Base-by-base conservation (phyloP, 2,113 vertebrate genomes). In the Bombycilla garrulus region DNA sequence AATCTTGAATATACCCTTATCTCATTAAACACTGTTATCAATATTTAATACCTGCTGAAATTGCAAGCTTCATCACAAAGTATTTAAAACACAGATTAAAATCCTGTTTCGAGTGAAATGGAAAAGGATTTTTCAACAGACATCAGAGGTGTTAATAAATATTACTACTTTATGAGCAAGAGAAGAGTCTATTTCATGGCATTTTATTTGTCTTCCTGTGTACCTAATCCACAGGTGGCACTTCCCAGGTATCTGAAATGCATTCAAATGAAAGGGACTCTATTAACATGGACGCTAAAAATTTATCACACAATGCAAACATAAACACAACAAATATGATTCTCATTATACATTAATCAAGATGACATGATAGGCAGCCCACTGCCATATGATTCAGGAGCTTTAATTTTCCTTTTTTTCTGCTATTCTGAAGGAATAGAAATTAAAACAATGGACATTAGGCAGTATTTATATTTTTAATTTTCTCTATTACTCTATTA, bases 41-140 rank as follows among this genome's bases (percentile, higher is more conserved):
- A 15, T 53, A 25, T 78, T 78, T 91, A 85, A 90, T 35, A 96
- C n/a, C 22, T 79, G 28, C 29, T 95, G 60, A 26, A 86, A 87
- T 26, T 60, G 36, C 12, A 86, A 60, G 28, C 23, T 45, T 88
- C 60, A 77, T 83, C 58, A 94, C 12, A 76, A 94, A 78, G 9
- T 70, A 95, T 91, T 81, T 92, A 67, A 97, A 97, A 97, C n/a
- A 80, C 6, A 58, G 36, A 94, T 56, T 67, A 70, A 94, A 96
- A 95, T 79, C 0, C 50, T 65, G 53, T 67, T 94, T 76, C 86
- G 42, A 87, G 12, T 45, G 20, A 36, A 83, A 38, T 21, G 85
- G 21, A 87, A 73, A 87, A 89, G 1, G 85, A 60, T 50, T 81
- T 81, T 69, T 67, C 71, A 60, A 94, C 33, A 89, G 57, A 85